Base-by-base conservation (phyloP, 2,113 vertebrate genomes). In the Conger conger region DNA sequence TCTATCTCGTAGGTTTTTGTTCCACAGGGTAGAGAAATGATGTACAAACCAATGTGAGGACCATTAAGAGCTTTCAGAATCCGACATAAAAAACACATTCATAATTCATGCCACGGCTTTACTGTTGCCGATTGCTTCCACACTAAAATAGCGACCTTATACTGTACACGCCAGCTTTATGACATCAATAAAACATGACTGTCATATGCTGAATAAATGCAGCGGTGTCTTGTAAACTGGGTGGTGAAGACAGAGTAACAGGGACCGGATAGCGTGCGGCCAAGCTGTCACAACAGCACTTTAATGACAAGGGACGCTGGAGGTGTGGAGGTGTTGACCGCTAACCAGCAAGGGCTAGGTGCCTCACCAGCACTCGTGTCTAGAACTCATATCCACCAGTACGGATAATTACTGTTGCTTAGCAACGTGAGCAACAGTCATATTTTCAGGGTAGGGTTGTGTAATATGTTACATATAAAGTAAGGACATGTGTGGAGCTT, bases 111-210 rank as follows among this genome's bases (percentile, higher is more conserved):
- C 1, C 30, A 54, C 18, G 18, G 30, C 50, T 42, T 13, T 53
- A 11, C 45, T 33, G 45, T 81, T 18, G 30, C 16, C 57, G 80
- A 54, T 81, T 35, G 50, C 30, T 57, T 57, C 50, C 30, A 11
- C 45, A 30, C 80, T 81, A 36, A 81, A 81, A 81, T 45, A 45
- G 79, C n/a, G 23, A 30, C 37, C 50, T 20, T 23, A 37, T 36
- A 78, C 76, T 81, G 50, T 57, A 57, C 42, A 81, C 18, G 13
- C 80, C 50, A 81, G 80, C 50, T 35, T 81, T 81, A 30, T 57
- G 76, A 78, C 80, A 81, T 81, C 45, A 81, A 81, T 81, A 81
- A 57, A 81, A 81, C 80, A 81, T 35, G 50, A 36, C 30, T 78
- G 76, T 78, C 76, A 78, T 78, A 17, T 33, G 18, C 76, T 37